phyloP scores from a whole-genome alignment of 2,797 vertebrate genomes.

The Eremophila alpestris region DNA sequence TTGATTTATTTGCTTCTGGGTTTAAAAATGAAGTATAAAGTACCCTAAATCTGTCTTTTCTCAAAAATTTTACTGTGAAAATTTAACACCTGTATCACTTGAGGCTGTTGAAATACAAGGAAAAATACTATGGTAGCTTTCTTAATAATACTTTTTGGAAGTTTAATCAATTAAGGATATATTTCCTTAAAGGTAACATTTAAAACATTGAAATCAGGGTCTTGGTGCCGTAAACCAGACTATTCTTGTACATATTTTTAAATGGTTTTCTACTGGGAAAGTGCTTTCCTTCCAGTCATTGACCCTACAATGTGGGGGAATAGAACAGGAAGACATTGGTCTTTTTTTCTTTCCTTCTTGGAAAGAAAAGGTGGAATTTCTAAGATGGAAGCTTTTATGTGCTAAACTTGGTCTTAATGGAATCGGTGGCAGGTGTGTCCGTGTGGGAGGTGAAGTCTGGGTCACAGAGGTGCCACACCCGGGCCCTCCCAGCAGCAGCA shows the following conservation, averaged over 20 bases:
- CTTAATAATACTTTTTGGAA: background rate
- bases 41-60: background rate
- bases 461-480: rapidly evolving
- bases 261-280: background rate
- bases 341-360: background rate
- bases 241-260: background rate
- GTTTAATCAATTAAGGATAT: background rate
- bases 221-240: background rate
- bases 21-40: background rate
- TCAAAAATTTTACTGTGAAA: background rate
- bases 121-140: background rate
- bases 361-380: background rate
- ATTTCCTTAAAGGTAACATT: background rate
- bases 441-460: background rate
- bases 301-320: rapidly evolving
- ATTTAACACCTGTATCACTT: background rate
- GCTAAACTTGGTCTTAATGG: rapidly evolving
- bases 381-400: background rate
- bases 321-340: background rate
- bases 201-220: background rate
- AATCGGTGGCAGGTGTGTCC: rapidly evolving
- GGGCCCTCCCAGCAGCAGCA: background rate
- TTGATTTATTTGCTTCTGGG: background rate
- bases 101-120: background rate
- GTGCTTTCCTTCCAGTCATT: background rate